phyloP scores from a whole-genome alignment of 2,888 invertebrate species.

The Euzetes globulus region DNA sequence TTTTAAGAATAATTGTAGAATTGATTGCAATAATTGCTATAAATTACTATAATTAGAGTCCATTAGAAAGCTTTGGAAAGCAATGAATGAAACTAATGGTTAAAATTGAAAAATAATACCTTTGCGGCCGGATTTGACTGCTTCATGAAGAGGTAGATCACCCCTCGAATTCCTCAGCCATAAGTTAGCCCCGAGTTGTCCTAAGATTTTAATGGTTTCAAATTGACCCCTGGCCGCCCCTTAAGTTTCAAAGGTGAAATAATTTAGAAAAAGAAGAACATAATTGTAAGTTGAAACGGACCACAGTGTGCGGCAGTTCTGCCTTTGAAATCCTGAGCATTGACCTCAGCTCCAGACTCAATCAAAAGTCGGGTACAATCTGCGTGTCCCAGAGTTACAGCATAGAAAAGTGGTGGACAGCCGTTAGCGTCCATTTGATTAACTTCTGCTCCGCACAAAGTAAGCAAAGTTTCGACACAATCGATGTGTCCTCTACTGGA shows the following conservation, averaged over 20 bases:
- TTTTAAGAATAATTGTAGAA: too few species aligned
- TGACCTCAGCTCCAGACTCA: conserved; percentile 81
- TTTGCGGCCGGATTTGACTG: conserved; percentile 79
- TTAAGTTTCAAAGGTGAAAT: neutral
- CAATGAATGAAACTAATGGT: too few species aligned
- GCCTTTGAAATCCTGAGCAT: conserved; percentile 84
- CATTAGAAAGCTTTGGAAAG: too few species aligned
- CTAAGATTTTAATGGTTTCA: conserved; percentile 70
- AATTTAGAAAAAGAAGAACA: too few species aligned
- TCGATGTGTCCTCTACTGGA: conserved; percentile 91
- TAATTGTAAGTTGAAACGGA: neutral
- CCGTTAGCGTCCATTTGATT: conserved; percentile 88
- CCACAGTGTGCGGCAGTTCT: conserved; percentile 56
- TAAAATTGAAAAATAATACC: conserved; percentile 48
- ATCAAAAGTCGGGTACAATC: conserved; percentile 82
- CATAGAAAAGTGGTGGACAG: conserved; percentile 92
- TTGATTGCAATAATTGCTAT: too few species aligned
- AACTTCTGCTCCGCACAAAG: conserved; percentile 76
- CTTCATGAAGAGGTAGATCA: conserved; percentile 91
- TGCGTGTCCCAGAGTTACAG: conserved; percentile 89
- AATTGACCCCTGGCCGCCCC: conserved; percentile 89
- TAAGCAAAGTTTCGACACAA: conserved; percentile 77
- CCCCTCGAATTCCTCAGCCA: conserved; percentile 89
- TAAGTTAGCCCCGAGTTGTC: conserved; percentile 71
- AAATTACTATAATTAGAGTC: too few species aligned